phyloP scores from a whole-genome alignment of 2,113 vertebrate genomes.

The Channa maculata region DNA sequence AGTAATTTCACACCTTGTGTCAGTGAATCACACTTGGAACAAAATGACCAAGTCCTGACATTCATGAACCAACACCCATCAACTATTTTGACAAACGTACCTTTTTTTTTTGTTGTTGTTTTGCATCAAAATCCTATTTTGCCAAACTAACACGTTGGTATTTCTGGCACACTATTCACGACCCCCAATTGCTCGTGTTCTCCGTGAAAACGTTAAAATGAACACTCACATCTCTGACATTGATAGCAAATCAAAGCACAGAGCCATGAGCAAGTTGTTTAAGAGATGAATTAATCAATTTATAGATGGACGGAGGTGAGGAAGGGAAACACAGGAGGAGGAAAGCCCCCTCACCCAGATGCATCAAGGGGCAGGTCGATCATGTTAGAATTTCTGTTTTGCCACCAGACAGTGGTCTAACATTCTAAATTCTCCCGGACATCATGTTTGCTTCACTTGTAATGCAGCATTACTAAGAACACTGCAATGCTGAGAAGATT shows the following conservation, averaged over 20 bases:
- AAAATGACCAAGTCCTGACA: background rate
- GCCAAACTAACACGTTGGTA: conserved; percentile 4
- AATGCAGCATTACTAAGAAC: too few species aligned
- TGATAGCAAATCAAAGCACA: conserved; percentile 16
- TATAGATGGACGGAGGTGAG: background rate
- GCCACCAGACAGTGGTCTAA: background rate
- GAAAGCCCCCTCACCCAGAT: background rate
- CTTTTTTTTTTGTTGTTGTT: too few species aligned
- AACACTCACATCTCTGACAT: conserved; percentile 14
- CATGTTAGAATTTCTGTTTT: background rate
- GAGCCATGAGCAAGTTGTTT: conserved; percentile 9
- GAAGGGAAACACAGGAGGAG: background rate
- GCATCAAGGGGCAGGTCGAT: background rate
- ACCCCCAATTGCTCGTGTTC: conserved; percentile 30
- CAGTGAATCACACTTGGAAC: background rate
- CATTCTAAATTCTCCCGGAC: background rate
- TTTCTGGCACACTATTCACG: conserved; percentile 19
- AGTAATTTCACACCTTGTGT: background rate
- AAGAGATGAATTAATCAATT: conserved; percentile 2
- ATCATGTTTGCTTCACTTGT: background rate
- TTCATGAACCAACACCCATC: background rate
- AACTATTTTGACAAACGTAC: background rate
- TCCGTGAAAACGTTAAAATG: conserved; percentile 59
- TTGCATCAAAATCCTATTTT: background rate
- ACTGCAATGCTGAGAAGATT: too few species aligned